Percentiles rank a stretch among this genome's conserved stretches.
phyloP scores from a whole-genome alignment of 2,113 vertebrate genomes.

The Ornithorhynchus anatinus region DNA sequence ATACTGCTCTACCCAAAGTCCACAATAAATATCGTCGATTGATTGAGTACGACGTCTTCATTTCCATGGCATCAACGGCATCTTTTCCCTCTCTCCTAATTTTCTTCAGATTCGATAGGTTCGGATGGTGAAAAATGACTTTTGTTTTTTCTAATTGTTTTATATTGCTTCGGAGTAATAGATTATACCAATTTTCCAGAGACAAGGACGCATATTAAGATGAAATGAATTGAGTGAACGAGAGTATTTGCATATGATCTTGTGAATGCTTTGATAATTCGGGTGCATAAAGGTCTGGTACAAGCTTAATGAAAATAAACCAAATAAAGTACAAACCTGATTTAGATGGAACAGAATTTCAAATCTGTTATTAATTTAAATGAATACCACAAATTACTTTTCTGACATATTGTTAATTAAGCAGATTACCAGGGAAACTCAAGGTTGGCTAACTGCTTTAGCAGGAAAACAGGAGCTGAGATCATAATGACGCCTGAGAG shows the following conservation, averaged over 20 bases:
- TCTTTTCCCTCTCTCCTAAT: no score
- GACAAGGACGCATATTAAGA: not conserved
- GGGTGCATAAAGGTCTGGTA: conserved; percentile 26
- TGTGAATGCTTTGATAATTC: not conserved
- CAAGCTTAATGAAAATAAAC: conserved; percentile 43
- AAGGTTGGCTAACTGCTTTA: conserved; percentile 1
- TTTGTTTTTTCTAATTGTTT: conserved; percentile 22
- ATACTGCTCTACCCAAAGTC: no score
- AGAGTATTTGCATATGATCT: conserved; percentile 33
- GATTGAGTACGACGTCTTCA: no score
- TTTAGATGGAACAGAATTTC: conserved; percentile 44
- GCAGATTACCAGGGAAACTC: conserved; percentile 25
- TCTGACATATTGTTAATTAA: conserved; percentile 52
- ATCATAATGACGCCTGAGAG: conserved; percentile 8
- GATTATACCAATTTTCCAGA: conserved; percentile 33
- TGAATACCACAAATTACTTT: conserved; percentile 62
- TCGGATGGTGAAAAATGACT: conserved; percentile 22
- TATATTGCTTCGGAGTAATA: conserved; percentile 27
- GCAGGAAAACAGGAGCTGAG: not conserved
- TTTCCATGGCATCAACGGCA: no score
- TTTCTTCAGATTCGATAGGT: conserved; percentile 3
- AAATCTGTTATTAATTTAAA: conserved; percentile 65
- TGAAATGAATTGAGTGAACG: conserved; percentile 24
- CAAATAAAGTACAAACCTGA: not conserved
- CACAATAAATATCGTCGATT: no score